Evolutionary conservation across 2,888 invertebrate species (phyloP).

Genomic region (Tenodera sinensis): DNA sequence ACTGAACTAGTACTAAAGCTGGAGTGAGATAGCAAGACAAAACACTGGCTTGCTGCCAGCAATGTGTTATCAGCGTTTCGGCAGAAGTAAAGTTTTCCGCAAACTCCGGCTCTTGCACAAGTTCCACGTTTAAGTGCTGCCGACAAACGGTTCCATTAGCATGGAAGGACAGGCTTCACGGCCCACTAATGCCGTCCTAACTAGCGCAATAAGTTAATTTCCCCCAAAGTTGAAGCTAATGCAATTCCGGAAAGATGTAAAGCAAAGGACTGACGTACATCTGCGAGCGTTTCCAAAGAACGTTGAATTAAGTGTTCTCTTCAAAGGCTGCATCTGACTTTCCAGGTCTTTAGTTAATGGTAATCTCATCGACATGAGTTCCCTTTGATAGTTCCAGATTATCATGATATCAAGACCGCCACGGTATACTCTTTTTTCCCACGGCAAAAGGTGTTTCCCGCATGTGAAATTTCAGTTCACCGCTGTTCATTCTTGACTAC

Average conservation of each 20-base stretch:
- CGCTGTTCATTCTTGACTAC: too few relatives aligned
- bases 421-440: too few relatives aligned
- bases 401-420: too few relatives aligned
- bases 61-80: neutral
- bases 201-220: neutral
- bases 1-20: neutral
- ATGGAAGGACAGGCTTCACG: neutral
- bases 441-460: too few relatives aligned
- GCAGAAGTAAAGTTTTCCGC: neutral
- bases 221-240: neutral
- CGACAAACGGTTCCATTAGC: neutral
- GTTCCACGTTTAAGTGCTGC: neutral
- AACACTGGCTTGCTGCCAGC: neutral
- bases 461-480: too few relatives aligned
- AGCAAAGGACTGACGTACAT: neutral
- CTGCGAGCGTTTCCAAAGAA: neutral
- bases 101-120: neutral
- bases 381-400: too few relatives aligned
- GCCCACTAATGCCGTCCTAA: neutral
- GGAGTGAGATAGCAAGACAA: neutral
- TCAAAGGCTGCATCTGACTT: neutral
- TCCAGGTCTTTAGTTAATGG: neutral
- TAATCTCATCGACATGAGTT: neutral
- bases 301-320: neutral
- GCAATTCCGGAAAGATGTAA: neutral